These are phyloP conservation scores for Eriocheir sinensis DNA, from an alignment of 1,140 invertebrate species.

Conservation along the genomic window DNA sequence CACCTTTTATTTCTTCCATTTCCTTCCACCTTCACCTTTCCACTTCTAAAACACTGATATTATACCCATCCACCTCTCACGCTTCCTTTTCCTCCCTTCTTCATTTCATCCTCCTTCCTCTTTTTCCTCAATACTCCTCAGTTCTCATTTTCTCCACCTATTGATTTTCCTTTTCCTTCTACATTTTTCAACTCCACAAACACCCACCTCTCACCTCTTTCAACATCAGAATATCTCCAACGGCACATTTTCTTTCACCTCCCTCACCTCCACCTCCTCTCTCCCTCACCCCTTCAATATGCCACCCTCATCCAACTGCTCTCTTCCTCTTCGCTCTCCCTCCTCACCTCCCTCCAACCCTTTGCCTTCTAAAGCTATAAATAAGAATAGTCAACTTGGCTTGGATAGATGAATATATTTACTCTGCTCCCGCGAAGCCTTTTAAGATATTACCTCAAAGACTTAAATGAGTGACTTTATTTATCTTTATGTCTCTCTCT, in stretches of 20 bases:
- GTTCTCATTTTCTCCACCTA: neutral
- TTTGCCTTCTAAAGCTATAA: neutral
- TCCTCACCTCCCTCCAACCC: slow-evolving; percentile 19
- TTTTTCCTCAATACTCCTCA: neutral
- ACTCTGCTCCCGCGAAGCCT: neutral
- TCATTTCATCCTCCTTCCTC: neutral
- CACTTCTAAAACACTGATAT: neutral
- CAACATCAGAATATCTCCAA: neutral
- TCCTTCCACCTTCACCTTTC: neutral
- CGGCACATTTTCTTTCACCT: neutral
- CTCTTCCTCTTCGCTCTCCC: neutral
- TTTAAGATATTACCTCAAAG: neutral
- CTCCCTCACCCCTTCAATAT: too few species aligned
- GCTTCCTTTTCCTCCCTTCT: neutral
- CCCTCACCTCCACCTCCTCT: neutral
- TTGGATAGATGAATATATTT: neutral
- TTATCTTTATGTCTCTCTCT: neutral
- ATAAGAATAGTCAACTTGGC: neutral
- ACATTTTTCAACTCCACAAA: neutral
- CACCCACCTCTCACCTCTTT: neutral
- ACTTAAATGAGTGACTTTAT: neutral
- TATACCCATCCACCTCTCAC: neutral
- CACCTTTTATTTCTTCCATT: neutral
- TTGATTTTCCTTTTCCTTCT: neutral
- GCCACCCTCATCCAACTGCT: neutral